Base-by-base conservation (phyloP, 2,888 invertebrate genomes). In the Sarcophaga subvicina region DNA sequence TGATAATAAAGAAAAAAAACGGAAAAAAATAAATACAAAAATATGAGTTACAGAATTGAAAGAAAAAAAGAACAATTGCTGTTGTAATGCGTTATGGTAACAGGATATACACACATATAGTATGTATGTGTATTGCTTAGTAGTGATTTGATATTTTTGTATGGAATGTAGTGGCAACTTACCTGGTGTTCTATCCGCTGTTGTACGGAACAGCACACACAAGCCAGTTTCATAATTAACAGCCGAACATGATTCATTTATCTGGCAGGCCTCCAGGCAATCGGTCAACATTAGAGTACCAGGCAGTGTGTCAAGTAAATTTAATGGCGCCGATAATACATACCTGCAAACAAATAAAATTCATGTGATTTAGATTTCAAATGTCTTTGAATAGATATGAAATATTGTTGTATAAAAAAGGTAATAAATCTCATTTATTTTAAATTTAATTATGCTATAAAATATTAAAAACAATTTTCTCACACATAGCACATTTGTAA, bases 221-320 rank as follows among this genome's bases (percentile, higher is more conserved):
- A 98, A 95, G 89, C 98, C 98, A 88, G 98, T 98, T 95, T 98
- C 98, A 94, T 98, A 98, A 95, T 98, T 98, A 94, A 98, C 97
- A 90, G 98, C 96, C 93, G 96, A 96, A 94, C 98, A 98, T 92
- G 97, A 96, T 94, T 97, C 97, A 95, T 98, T 98, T 92, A 95
- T 96, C 94, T 98, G 97, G 94, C 98, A 98, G 92, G 97, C 97
- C 95, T 98, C 98, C 91, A 98, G 95, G 94, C 98, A 98, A 94
- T 98, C 98, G 91, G 98, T 98, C 93, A 98, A 95, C 97, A 98
- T 98, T 91, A 98, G 95, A 87, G 98, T 98, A 90, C 98, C 98
- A 75, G 98, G 97, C 94, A 98, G 96, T 90, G 97, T 97, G 94
- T 98, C 98, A 92, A 98, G 95, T 91, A 98, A 96, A 94, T 98